Evolutionary conservation across 1,140 invertebrate species (phyloP).

Genomic region (Hyposmocoma kahamanoa): DNA sequence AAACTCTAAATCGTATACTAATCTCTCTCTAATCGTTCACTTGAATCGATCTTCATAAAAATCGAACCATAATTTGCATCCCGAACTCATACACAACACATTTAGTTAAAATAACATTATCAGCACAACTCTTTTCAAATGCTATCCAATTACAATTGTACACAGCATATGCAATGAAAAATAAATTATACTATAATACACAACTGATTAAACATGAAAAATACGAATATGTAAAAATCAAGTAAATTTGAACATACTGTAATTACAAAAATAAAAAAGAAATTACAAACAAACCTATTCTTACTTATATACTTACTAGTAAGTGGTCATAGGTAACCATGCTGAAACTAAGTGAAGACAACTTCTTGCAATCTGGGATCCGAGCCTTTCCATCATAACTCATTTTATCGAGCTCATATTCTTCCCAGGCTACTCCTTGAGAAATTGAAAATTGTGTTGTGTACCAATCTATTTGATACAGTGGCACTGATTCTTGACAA

Average conservation of each 20-base stretch:
- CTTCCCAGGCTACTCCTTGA: constrained; percentile 35
- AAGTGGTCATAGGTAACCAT: constrained; percentile 89
- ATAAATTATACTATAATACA: too few relatives aligned
- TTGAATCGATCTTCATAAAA: too few relatives aligned
- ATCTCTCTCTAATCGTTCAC: too few relatives aligned
- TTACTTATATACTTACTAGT: constrained; percentile 68
- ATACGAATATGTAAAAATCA: constrained; percentile 6
- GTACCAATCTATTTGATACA: constrained; percentile 82
- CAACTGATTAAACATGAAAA: constrained; percentile 5
- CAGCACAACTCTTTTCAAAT: too few relatives aligned
- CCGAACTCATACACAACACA: too few relatives aligned
- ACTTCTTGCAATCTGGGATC: constrained; percentile 80
- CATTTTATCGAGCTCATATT: constrained; percentile 31
- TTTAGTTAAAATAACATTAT: too few relatives aligned
- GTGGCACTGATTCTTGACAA: constrained; percentile 77
- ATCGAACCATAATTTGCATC: too few relatives aligned
- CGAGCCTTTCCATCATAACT: constrained; percentile 40
- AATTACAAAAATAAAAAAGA: too few relatives aligned
- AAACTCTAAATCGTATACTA: too few relatives aligned
- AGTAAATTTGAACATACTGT: too few relatives aligned
- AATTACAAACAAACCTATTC: neutral
- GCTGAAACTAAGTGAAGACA: constrained; percentile 80
- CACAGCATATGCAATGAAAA: too few relatives aligned
- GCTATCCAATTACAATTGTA: too few relatives aligned
- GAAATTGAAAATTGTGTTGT: constrained; percentile 73